Evolutionary conservation across 2,113 vertebrate species (phyloP), one percentile per base, ranked within the genome.

Genomic region (Agapornis roseicollis): DNA sequence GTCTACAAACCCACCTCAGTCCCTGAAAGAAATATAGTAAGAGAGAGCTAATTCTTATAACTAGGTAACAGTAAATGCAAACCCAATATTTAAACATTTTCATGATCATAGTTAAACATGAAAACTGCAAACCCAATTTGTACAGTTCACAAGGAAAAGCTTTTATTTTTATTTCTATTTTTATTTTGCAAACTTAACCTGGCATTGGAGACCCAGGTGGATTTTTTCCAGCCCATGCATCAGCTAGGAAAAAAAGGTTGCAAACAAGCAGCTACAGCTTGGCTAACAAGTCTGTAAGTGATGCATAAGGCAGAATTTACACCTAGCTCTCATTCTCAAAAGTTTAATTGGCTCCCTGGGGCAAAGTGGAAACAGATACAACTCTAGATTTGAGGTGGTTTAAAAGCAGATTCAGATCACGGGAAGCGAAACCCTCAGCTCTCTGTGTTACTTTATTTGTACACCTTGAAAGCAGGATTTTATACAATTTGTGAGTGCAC

Each of bases 321-420:
- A 84, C 68, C 37, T 44, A 71, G 13, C 5, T 86, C 82, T 79
- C 52, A 18, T 41, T 96, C 85, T 88, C 65, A 76, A 72, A 88
- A 84, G 60, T 95, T 85, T 95, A 96, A 96, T 95, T 96, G 88
- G 93, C 77, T 97, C 93, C 90, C 93, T 88, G 41, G 88, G 73
- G 88, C 82, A 92, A 90, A 84, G 80, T 76, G 85, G 61, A 95
- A 95, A 84, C 37, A 3, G 11, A 85, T 46, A 76, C 5, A 39
- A 73, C 52, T 80, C 47, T 56, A 42, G 47, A 90, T 86, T 73
- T 94, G 80, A 94, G 66, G 53, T 69, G 73, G 66, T 55, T 70
- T 94, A 70, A 92, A 94, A 96, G 65, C 52, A 84, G 52, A 71
- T 81, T 95, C 69, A 85, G 73, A 84, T 93, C 64, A 64, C 3